Percentiles rank a stretch among this genome's conserved stretches.
Conservation (phyloP, 1,140 invertebrate species). For the Calliphora vicina region DNA sequence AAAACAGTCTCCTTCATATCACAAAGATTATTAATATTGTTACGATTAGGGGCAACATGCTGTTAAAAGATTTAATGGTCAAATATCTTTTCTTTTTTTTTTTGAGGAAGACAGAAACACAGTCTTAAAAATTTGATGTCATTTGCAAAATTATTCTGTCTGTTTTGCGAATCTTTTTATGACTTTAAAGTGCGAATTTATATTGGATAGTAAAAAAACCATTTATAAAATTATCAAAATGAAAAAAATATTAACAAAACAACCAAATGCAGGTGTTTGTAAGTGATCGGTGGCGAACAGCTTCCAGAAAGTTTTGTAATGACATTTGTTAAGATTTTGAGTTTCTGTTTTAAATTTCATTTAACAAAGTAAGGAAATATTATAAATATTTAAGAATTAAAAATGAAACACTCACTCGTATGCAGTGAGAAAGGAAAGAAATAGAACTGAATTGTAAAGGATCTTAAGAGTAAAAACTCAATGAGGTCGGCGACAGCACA, state of each 20-base stretch:
- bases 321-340: no score
- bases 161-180: neutral
- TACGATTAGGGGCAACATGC: neutral
- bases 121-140: neutral
- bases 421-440: no score
- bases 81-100: neutral
- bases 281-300: no score
- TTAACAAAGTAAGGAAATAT: no score
- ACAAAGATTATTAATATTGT: neutral
- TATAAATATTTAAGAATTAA: no score
- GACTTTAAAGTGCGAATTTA: slow-evolving; percentile 5
- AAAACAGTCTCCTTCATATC: neutral
- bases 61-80: neutral
- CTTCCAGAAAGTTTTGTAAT: no score
- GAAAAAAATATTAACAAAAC: neutral
- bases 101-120: neutral
- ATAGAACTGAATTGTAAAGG: no score
- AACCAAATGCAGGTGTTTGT: neutral
- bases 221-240: neutral
- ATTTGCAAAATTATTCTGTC: neutral
- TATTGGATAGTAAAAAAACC: slow-evolving; percentile 5
- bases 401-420: no score
- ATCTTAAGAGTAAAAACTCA: no score
- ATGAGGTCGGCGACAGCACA: no score
- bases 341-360: no score